These are phyloP conservation scores for Ruditapes philippinarum DNA, from an alignment of 1,140 invertebrate genomes.

Conservation along the genomic window DNA sequence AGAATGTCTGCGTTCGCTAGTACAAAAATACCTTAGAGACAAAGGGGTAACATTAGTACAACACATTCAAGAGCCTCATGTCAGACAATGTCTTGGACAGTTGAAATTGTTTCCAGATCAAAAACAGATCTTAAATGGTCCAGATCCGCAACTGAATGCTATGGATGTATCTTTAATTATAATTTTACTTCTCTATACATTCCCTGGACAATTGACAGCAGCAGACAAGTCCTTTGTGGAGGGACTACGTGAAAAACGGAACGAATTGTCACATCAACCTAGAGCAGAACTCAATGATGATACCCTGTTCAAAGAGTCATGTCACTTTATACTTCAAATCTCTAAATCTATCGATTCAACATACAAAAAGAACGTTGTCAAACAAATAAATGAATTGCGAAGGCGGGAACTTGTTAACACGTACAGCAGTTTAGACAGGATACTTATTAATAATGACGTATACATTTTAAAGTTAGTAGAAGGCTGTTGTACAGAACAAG, in stretches of 20 bases:
- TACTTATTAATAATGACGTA: slow-evolving; percentile 16
- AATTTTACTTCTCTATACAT: background rate
- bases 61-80: background rate
- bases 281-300: background rate
- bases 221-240: background rate
- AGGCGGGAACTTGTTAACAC: slow-evolving; percentile 16
- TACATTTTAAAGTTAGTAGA: slow-evolving; percentile 33
- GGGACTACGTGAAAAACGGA: background rate
- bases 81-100: background rate
- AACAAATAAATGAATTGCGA: background rate
- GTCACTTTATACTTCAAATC: background rate
- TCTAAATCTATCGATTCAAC: background rate
- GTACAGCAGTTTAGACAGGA: slow-evolving; percentile 8
- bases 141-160: background rate
- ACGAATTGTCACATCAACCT: background rate
- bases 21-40: background rate
- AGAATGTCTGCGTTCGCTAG: background rate
- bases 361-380: background rate
- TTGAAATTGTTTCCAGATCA: background rate
- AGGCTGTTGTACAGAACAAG: background rate
- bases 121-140: background rate
- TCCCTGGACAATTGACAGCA: background rate
- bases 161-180: slow-evolving; percentile 24
- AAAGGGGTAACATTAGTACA: background rate
- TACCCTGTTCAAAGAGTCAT: background rate